phyloP scores from a whole-genome alignment of 2,797 vertebrate genomes.

The Holocentrus rufus region DNA sequence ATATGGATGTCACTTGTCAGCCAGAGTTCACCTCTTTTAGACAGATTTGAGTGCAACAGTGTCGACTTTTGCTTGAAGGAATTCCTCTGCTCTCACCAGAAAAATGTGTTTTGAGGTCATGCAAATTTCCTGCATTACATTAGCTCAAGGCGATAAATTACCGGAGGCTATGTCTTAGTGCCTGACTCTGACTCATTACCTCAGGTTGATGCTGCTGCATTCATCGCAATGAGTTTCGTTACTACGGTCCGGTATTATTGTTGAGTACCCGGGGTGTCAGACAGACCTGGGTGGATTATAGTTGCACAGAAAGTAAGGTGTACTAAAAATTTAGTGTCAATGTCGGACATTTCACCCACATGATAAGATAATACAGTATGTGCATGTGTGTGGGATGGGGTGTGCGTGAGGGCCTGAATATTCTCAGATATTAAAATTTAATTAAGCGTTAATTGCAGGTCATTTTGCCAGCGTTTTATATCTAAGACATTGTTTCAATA shows the following conservation, averaged over 20 bases:
- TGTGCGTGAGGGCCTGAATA: too few species aligned
- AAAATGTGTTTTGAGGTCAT: constrained; percentile 43
- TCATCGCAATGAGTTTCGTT: constrained; percentile 16
- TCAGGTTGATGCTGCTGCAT: constrained; percentile 1
- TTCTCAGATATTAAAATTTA: too few species aligned
- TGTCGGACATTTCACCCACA: constrained; percentile 5
- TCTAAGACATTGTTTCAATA: too few species aligned
- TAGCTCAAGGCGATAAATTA: constrained; percentile 38
- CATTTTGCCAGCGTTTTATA: too few species aligned
- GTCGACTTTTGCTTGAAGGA: constrained; percentile 42
- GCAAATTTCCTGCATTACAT: constrained; percentile 50
- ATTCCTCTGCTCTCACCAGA: constrained; percentile 32
- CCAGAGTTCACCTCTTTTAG: constrained; percentile 53
- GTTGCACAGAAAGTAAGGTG: constrained; percentile 11
- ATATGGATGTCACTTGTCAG: constrained; percentile 65
- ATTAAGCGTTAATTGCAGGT: too few species aligned
- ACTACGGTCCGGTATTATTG: neutral
- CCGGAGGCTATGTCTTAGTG: constrained; percentile 19
- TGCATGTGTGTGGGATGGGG: neutral
- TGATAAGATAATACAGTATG: neutral
- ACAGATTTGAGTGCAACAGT: constrained; percentile 53
- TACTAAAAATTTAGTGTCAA: neutral
- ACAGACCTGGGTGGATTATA: neutral
- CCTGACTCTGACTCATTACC: constrained; percentile 7
- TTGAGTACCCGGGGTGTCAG: neutral